These are phyloP conservation scores for Elaphurus davidianus DNA, from an alignment of 2,113 vertebrate species.

Conservation along the genomic window DNA sequence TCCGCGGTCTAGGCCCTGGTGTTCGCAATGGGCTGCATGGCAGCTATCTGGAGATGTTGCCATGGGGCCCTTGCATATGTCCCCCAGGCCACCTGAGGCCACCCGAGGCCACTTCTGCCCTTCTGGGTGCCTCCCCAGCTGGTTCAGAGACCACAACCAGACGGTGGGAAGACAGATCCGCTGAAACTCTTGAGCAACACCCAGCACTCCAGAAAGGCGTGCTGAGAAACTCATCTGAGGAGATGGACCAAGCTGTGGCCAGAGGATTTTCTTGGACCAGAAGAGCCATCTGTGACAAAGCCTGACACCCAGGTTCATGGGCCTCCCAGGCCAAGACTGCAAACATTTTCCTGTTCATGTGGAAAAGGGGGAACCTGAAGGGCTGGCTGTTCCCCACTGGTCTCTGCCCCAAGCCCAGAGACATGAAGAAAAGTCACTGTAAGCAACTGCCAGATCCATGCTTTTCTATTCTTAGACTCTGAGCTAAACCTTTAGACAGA, in stretches of 20 bases:
- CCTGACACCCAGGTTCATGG: neutral
- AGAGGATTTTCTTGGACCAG: neutral
- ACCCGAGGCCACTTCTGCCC: neutral
- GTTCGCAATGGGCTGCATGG: neutral
- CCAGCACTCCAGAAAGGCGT: neutral
- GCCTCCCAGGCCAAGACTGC: neutral
- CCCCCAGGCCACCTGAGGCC: neutral
- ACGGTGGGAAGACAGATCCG: neutral
- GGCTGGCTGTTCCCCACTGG: neutral
- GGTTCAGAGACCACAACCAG: constrained; percentile 27
- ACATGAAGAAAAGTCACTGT: neutral
- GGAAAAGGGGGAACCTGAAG: constrained; percentile 1
- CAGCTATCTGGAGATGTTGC: neutral
- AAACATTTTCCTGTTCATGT: neutral
- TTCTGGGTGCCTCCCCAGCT: neutral
- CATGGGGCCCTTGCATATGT: neutral
- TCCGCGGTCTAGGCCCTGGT: neutral
- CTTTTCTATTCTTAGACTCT: neutral
- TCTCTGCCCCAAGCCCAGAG: neutral
- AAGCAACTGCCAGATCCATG: neutral
- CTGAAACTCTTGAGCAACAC: neutral
- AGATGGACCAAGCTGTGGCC: neutral
- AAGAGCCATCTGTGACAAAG: constrained; percentile 18
- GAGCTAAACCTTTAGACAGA: constrained; percentile 2
- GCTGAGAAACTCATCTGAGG: neutral